These are phyloP conservation scores for Artemia sinica DNA, from an alignment of 2,888 invertebrate genomes.

Conservation along the genomic window DNA sequence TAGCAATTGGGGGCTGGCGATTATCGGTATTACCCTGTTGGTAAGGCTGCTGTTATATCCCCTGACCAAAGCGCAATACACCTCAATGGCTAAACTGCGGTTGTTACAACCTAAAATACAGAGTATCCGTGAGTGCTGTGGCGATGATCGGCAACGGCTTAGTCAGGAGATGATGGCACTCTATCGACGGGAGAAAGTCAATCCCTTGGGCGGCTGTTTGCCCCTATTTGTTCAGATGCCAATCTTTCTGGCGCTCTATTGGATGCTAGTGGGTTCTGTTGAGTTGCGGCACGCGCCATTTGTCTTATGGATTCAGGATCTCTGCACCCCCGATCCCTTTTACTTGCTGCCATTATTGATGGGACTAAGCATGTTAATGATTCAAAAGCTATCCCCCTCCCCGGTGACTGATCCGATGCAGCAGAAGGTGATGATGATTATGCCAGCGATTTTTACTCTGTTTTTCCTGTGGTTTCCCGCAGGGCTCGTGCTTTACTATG, in stretches of 20 bases:
- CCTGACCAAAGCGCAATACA: too few relatives aligned
- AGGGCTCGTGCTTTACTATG: too few relatives aligned
- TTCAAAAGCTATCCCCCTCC: slow-evolving; percentile 6
- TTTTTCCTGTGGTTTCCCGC: too few relatives aligned
- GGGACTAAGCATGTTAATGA: slow-evolving; percentile 1
- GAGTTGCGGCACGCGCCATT: slow-evolving; percentile 18
- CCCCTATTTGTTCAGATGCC: slow-evolving; percentile 18
- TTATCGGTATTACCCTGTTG: too few relatives aligned
- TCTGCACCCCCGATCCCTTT: slow-evolving; percentile 16
- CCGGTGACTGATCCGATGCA: slow-evolving; percentile 17
- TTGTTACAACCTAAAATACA: too few relatives aligned
- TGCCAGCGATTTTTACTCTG: too few relatives aligned
- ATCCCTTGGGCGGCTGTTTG: slow-evolving; percentile 19
- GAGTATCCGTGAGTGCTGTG: too few relatives aligned
- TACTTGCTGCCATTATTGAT: slow-evolving; percentile 17
- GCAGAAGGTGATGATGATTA: slow-evolving; percentile 18
- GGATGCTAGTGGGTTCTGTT: slow-evolving; percentile 16
- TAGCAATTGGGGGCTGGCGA: too few relatives aligned
- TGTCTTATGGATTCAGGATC: slow-evolving; percentile 17
- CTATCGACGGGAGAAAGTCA: slow-evolving; percentile 18
- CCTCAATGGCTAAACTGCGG: too few relatives aligned
- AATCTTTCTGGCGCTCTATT: slow-evolving; percentile 17
- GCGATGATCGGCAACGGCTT: too few relatives aligned
- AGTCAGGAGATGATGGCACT: too few relatives aligned
- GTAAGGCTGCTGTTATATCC: too few relatives aligned